These are phyloP conservation scores for Camponotus pennsylvanicus DNA, from an alignment of 1,140 invertebrate genomes.

Conservation along the genomic window DNA sequence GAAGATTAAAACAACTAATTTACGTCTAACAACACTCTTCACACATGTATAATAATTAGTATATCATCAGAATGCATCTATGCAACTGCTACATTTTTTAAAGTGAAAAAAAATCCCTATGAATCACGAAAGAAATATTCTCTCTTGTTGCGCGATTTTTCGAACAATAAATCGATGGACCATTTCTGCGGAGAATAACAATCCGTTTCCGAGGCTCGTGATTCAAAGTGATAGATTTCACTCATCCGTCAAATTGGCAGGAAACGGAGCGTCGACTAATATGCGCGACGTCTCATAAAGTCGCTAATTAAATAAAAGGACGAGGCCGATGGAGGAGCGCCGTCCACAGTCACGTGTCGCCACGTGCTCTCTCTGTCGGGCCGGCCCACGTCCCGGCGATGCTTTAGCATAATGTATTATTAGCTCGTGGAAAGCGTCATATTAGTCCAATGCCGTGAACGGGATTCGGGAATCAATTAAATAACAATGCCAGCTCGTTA, in stretches of 20 bases:
- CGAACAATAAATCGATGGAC: conserved; percentile 23
- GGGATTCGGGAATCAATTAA: conserved; percentile 77
- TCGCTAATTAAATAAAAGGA: conserved; percentile 85
- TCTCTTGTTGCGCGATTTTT: neutral
- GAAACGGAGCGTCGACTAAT: conserved; percentile 67
- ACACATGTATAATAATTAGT: neutral
- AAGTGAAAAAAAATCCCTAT: neutral
- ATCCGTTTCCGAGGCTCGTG: neutral
- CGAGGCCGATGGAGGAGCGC: conserved; percentile 71
- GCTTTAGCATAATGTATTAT: conserved; percentile 78
- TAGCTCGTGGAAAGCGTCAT: conserved; percentile 69
- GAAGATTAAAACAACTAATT: neutral
- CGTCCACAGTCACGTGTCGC: conserved; percentile 73
- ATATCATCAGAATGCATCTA: no score
- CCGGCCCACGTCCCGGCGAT: conserved; percentile 5
- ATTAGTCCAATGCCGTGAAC: conserved; percentile 63
- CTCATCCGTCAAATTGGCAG: conserved; percentile 69
- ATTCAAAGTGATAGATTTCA: conserved; percentile 55
- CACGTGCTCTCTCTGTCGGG: conserved; percentile 71
- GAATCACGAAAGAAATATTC: conserved; percentile 4
- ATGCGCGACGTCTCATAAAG: conserved; percentile 67
- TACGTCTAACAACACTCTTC: no score
- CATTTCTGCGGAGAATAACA: conserved; percentile 1
- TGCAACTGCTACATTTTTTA: neutral
- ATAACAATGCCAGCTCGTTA: conserved; percentile 79